Percentiles rank a stretch among this genome's conserved stretches.
Evolutionary conservation across 2,888 invertebrate genomes (phyloP).

Genomic region (Baronia brevicornis): DNA sequence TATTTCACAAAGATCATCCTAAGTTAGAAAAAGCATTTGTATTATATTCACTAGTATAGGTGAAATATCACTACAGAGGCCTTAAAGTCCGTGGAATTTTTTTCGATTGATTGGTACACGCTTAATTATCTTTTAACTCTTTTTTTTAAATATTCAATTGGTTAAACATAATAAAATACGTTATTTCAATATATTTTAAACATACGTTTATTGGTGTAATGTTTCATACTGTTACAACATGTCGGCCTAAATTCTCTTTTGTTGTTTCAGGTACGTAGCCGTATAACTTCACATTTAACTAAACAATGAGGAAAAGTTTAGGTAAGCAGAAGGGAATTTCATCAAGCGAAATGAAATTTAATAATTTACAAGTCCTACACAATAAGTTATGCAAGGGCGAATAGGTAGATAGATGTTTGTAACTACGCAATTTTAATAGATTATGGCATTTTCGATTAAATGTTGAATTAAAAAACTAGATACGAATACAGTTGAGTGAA

Average conservation of each 20-base stretch:
- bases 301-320: slow-evolving; percentile 3
- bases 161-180: no score
- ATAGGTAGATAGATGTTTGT: slow-evolving; percentile 6
- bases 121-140: no score
- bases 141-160: no score
- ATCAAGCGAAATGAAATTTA: slow-evolving; percentile 8
- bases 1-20: no score
- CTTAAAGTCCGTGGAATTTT: no score
- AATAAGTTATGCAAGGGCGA: slow-evolving; percentile 11
- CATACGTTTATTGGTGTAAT: no score
- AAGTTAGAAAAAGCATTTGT: no score
- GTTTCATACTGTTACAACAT: no score
- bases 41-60: no score
- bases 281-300: slow-evolving; percentile 1
- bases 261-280: slow-evolving; percentile 19
- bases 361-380: slow-evolving; percentile 4
- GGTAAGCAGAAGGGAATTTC: slow-evolving; percentile 9
- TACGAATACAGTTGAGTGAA: slow-evolving; percentile 36
- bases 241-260: slow-evolving; percentile 6
- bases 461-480: slow-evolving; percentile 27
- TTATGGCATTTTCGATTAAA: slow-evolving; percentile 13
- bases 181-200: no score
- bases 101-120: no score
- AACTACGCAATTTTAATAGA: slow-evolving; percentile 8
- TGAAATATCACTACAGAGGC: no score